Conservation (phyloP, 2,888 invertebrate genomes). For the Scelioninae gen. 1 region DNA sequence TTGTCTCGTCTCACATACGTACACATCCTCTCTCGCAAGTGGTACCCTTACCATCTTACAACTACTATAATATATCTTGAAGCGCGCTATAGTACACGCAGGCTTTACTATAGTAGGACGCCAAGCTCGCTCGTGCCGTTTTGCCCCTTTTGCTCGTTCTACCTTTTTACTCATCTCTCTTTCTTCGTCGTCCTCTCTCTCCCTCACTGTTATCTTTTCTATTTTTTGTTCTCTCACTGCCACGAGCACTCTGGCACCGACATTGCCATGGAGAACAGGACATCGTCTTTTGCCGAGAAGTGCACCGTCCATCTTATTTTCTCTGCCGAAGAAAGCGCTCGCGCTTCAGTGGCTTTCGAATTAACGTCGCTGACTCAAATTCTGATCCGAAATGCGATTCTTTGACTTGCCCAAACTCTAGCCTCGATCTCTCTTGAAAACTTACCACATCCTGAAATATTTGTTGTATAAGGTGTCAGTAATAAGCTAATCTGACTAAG, state of each 20-base stretch:
- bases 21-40: conserved; percentile 40
- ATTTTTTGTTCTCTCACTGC: conserved; percentile 67
- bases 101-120: conserved; percentile 61
- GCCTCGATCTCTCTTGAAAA: conserved; percentile 13
- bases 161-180: conserved; percentile 59
- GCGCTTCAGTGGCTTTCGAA: conserved; percentile 51
- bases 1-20: conserved; percentile 43
- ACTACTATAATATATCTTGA: conserved; percentile 47
- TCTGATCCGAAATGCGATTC: conserved; percentile 28
- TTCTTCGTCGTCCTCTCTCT: conserved; percentile 71
- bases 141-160: conserved; percentile 76
- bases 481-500: conserved; percentile 49
- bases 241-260: conserved; percentile 58
- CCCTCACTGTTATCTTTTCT: conserved; percentile 70
- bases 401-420: conserved; percentile 1
- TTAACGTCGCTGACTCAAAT: conserved; percentile 21
- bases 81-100: too few relatives aligned
- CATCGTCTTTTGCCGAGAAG: conserved; percentile 55
- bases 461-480: conserved; percentile 37
- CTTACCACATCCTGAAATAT: conserved; percentile 34
- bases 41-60: conserved; percentile 38
- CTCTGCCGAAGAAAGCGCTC: conserved; percentile 51
- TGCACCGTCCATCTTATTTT: conserved; percentile 49
- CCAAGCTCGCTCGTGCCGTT: conserved; percentile 68
- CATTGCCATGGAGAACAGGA: conserved; percentile 64